Base-by-base conservation (phyloP, 1,140 invertebrate genomes). In the Drosophila rufa region DNA sequence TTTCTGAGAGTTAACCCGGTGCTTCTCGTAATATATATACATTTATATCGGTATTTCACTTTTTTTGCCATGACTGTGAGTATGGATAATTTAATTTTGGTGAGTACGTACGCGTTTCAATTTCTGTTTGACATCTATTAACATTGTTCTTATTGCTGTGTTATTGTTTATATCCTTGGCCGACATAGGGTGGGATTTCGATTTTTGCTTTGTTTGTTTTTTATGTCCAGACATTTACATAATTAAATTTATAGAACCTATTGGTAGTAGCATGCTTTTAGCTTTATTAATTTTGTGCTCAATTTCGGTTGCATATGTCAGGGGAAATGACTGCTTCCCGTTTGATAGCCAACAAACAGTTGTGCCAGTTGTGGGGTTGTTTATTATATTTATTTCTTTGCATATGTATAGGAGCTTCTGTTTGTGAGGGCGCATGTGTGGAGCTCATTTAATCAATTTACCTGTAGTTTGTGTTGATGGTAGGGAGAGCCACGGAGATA, bases 201-300 rank as follows among this genome's bases (percentile, higher is more conserved):
- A 19, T 48, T 53, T 22, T 33, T 33, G 5, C n/a, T 50, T 56
- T 42, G 25, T 40, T 36, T 45, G 25, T 78, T 86, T 87, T 83
- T 83, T 89, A 80, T 75, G 47, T 48, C 68, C 77, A 47, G 81
- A 64, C 84, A 87, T 87, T 87, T 87, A 89, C 84, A 89, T 87
- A 87, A 87, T 89, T 87, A 87, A 84, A 87, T 87, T 89, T 87
- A 84, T 89, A 87, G 89, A 89, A 77, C 80, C 89, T 89, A 87
- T 87, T 87, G 84, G 73, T 78, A 65, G 68, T 80, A 65, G 77
- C 84, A 84, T 84, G 84, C 84, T 87, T 87, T 87, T 87, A 87
- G 80, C 84, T 84, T 87, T 87, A 87, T 87, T 87, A 87, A 87
- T 82, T 89, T 69, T 67, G 66, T 80, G 66, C 79, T 67, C 70